Evolutionary conservation across 2,113 vertebrate genomes (phyloP), one percentile per base, ranked within the genome.

Genomic region (Candoia aspera): DNA sequence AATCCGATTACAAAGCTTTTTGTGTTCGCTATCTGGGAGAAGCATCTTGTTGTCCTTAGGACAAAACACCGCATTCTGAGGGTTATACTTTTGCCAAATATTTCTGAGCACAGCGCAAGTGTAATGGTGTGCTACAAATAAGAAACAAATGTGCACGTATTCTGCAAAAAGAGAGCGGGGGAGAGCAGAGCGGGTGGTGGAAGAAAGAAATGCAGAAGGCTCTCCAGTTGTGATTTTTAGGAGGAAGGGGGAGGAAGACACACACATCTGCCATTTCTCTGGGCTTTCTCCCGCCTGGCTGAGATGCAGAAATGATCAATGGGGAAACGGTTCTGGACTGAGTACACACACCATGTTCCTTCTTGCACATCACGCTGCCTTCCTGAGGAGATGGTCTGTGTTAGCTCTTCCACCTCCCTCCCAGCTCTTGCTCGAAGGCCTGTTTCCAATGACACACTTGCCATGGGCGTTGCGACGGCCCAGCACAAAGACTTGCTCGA

Each of bases 401-500:
- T 93, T 92, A 89, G 8, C 0, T 88, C 92, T 59, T 87, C 13
- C 11, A 42, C 37, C 53, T 73, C 87, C 95, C 93, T 95, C 95
- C 83, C 90, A 49, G 10, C 26, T 33, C 55, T 33, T 9, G 68
- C 89, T 42, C 3, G 92, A 10, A 89, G 94, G 96, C 95, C 97
- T 97, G 96, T 97, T 98, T 97, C 97, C 96, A 97, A 97, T 97
- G 97, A 97, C 1, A 0, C 93, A 73, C 91, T 95, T 97, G 96
- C 97, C 97, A 92, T 93, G 84, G 96, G 97, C 97, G 96, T 94
- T 9, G 0, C 0, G 95, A 97, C 94, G 96, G 97, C 97, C 97
- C 97, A 93, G 94, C 96, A 97, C 96, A 96, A 97, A 97, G 97
- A 96, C 97, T 97, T 93, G 96, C 96, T 97, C 96, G 96, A 97